Evolutionary conservation across 2,797 vertebrate species (phyloP).

Genomic region (Accipiter superciliosus): DNA sequence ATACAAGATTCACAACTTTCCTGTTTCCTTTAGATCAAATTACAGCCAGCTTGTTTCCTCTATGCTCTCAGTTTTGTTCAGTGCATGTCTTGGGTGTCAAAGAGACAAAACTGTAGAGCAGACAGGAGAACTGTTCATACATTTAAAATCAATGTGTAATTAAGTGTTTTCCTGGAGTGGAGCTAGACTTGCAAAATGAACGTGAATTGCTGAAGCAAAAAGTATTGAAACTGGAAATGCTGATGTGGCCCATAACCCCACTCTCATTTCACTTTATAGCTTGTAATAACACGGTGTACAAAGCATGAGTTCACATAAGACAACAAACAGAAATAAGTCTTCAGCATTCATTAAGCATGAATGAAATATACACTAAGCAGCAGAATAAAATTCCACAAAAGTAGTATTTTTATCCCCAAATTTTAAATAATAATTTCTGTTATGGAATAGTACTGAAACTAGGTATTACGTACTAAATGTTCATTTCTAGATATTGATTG

Average conservation of each 20-base stretch:
- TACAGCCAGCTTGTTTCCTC: neutral
- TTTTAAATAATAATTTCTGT: neutral
- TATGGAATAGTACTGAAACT: neutral
- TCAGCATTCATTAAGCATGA: neutral
- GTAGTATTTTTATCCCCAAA: neutral
- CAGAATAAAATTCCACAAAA: neutral
- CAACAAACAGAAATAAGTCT: neutral
- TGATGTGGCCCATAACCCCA: neutral
- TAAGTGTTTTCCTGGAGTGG: neutral
- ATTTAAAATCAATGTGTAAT: neutral
- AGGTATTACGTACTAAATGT: neutral
- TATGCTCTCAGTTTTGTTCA: neutral
- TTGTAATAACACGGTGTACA: neutral
- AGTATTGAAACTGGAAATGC: neutral
- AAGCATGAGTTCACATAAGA: neutral
- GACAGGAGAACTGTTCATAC: neutral
- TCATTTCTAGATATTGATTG: neutral
- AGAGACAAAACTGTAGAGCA: neutral
- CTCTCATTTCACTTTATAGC: neutral
- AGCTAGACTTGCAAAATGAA: neutral
- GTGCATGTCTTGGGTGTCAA: neutral
- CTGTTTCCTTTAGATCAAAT: neutral
- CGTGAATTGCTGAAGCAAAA: neutral
- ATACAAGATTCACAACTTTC: neutral
- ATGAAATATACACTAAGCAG: neutral